Conservation (phyloP, 2,113 vertebrate genomes). For the Macheiramphus alcinus region DNA sequence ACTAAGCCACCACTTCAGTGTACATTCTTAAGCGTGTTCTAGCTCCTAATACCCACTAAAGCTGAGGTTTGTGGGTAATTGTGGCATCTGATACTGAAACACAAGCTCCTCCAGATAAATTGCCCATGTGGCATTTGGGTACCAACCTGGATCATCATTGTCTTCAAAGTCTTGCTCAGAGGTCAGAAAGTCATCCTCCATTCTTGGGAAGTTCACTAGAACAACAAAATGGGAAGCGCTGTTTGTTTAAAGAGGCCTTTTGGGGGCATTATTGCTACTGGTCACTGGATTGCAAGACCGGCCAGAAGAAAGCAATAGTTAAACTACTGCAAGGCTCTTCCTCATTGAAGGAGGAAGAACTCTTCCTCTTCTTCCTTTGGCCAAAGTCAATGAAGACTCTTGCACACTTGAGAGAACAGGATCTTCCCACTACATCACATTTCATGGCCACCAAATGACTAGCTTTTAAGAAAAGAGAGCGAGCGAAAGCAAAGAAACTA, state of each 20-base stretch:
- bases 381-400: neutral
- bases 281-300: neutral
- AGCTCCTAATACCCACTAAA: neutral
- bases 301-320: neutral
- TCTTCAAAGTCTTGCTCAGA: constrained; percentile 71
- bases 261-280: neutral
- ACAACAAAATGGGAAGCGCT: constrained; percentile 51
- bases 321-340: neutral
- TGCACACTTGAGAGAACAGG: neutral
- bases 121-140: neutral
- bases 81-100: neutral
- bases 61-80: neutral
- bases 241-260: neutral
- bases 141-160: constrained; percentile 67
- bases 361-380: neutral
- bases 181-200: constrained; percentile 57
- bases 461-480: neutral
- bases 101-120: neutral
- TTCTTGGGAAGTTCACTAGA: constrained; percentile 72
- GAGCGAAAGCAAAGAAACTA: neutral
- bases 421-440: neutral
- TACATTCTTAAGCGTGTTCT: neutral
- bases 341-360: neutral
- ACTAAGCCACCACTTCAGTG: neutral
- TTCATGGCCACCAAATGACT: neutral